Evolutionary conservation across 2,888 invertebrate genomes (phyloP), one percentile per base, ranked within the genome.

Genomic region (Eupithecia centaureata): DNA sequence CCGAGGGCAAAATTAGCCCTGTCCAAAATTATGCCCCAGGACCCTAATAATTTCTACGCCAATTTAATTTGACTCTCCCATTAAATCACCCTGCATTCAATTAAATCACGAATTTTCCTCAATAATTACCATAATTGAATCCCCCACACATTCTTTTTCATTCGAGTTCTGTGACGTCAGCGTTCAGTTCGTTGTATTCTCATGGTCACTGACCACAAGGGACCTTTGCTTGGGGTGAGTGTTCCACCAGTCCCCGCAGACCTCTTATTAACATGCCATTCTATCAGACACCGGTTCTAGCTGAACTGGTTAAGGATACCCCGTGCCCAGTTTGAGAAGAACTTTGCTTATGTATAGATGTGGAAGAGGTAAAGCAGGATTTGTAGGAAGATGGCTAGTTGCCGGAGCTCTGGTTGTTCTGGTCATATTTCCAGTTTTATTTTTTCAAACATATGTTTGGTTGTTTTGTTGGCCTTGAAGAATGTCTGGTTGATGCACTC

Each of bases 171-270:
- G 77, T 90, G 89, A 91, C 91, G 91, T 90, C 90, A 90, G 74
- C 78, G 82, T 73, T 76, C 88, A 90, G 88, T 89, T 87, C 89
- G 86, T 82, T 82, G 83, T 82, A 84, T 87, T 65, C 91, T 84
- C 86, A 85, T 92, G 92, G 92, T 92, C 92, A 92, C 80, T 91
- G 92, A 92, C 92, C 92, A 91, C 83, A 82, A 82, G 80, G 85
- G 87, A 91, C 92, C 91, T 91, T 89, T 88, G 79, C 89, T 84
- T 85, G 90, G 88, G 92, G 91, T 92, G 91, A 92, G 88, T 92
- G 92, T 87, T 87, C 89, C 80, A 75, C 91, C 89, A 88, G 73
- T 77, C 70, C 76, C 73, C 71, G 71, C 67, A 82, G 88, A 85
- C 71, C 82, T 70, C 72, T 71, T 73, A 60, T 70, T 66, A 63